Evolutionary conservation across 2,888 invertebrate species (phyloP), one percentile per base, ranked within the genome.

Genomic region (Acholoe squamosa): DNA sequence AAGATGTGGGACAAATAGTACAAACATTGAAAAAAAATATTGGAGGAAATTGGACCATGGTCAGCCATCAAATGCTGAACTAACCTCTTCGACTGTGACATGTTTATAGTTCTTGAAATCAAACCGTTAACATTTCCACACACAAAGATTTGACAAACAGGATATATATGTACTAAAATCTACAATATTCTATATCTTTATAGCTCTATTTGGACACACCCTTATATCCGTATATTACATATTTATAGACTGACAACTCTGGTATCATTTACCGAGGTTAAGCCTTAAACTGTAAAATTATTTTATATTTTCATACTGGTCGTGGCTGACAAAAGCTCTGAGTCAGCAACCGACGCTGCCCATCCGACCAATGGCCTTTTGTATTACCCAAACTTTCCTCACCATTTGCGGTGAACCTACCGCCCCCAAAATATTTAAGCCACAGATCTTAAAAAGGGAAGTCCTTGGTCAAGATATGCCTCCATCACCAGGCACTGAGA

Each of bases 341-440:
- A 80, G n/a, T 80, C 80, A 80, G 71, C 80, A 34, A 34, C 80
- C 80, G 43, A 19, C 80, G 14, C 43, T 3, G 22, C 43, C 43
- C 43, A 34, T n/a, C 31, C 76, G 43, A 43, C 80, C 22, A 22
- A 19, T 43, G 43, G 34, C 80, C 80, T 80, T 43, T 80, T 80
- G 80, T 16, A 19, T 33, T 12, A 5, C 43, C 22, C 7, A 22
- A 80, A 80, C 80, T 80, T 80, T 80, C 19, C 34, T 80, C 80
- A 19, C 22, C 22, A 43, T 43, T 80, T 80, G 80, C 80, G 80
- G 80, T 80, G 34, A 80, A 80, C 80, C 80, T 22, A 43, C 3
- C 80, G 80, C 33, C 80, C 80, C 80, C 80, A 80, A 80, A 80
- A 80, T 80, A 80, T 80, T 80, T 43, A 43, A 14, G 80, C 80